A percentile compares a stretch with the other conserved stretches of the same genome.
These are phyloP conservation scores for Diabrotica undecimpunctata DNA, from an alignment of 1,140 invertebrate genomes.

Conservation along the genomic window DNA sequence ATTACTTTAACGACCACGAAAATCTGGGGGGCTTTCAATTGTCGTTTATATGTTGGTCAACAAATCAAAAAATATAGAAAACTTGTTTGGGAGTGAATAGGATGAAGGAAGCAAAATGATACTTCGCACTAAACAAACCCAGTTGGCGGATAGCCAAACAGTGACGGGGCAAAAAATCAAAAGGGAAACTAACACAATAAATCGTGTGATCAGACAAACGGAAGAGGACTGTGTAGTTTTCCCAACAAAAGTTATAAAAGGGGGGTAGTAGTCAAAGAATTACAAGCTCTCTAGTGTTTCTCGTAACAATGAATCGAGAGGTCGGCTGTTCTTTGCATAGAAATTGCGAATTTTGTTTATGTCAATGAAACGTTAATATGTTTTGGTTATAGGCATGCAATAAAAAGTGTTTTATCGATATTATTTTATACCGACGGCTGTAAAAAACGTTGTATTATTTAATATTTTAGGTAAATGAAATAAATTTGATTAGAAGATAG, in stretches of 20 bases:
- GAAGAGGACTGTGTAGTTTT: background rate
- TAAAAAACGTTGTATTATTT: too few relatives aligned
- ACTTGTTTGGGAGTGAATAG: slow-evolving; percentile 7
- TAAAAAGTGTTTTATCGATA: too few relatives aligned
- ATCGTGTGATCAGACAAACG: background rate
- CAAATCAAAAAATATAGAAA: slow-evolving; percentile 8
- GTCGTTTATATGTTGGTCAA: slow-evolving; percentile 10
- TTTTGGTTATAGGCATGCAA: too few relatives aligned
- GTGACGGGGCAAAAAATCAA: slow-evolving; percentile 3
- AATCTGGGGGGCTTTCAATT: background rate
- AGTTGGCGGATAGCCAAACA: background rate
- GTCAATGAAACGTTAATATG: too few relatives aligned
- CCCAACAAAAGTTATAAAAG: background rate
- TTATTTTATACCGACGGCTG: too few relatives aligned
- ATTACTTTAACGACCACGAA: slow-evolving; percentile 9
- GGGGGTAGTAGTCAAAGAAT: background rate
- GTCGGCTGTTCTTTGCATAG: too few relatives aligned
- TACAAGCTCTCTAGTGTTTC: background rate
- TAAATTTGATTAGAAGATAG: too few relatives aligned
- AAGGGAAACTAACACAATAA: slow-evolving; percentile 1
- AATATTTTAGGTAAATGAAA: too few relatives aligned
- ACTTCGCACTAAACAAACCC: slow-evolving; percentile 7
- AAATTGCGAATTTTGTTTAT: too few relatives aligned
- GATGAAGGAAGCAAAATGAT: background rate
- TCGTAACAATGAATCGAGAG: too few relatives aligned